Evolutionary conservation across 1,140 invertebrate genomes (phyloP).

Genomic region (Galleria mellonella): DNA sequence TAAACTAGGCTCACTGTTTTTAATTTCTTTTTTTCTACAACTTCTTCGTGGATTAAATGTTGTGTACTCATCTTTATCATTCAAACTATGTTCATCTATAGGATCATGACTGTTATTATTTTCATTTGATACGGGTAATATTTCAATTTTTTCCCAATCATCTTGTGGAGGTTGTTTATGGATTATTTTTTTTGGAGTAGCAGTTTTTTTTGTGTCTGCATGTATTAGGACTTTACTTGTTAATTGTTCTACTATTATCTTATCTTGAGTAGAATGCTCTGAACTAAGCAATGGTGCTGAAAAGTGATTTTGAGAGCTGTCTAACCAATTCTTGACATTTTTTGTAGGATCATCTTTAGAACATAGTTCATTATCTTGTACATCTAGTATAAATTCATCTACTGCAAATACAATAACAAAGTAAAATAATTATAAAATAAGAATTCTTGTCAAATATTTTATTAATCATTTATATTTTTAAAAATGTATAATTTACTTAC

Average conservation of each 20-base stretch:
- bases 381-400: slow-evolving; percentile 32
- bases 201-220: slow-evolving; percentile 22
- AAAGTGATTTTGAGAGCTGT: slow-evolving; percentile 55
- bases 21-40: slow-evolving; percentile 39
- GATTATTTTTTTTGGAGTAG: slow-evolving; percentile 19
- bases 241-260: slow-evolving; percentile 18
- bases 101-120: slow-evolving; percentile 16
- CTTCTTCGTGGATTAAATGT: slow-evolving; percentile 48
- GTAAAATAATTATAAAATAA: not conserved
- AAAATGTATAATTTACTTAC: slow-evolving; percentile 24
- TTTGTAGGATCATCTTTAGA: slow-evolving; percentile 27
- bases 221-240: slow-evolving; percentile 43
- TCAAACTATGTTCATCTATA: slow-evolving; percentile 8
- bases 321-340: slow-evolving; percentile 57
- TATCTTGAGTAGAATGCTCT: slow-evolving; percentile 28
- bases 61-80: slow-evolving; percentile 33
- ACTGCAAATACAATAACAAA: slow-evolving; percentile 32
- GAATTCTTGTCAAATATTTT: no score
- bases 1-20: slow-evolving; percentile 11
- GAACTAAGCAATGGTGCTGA: slow-evolving; percentile 35
- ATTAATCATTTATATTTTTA: not conserved
- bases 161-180: slow-evolving; percentile 32
- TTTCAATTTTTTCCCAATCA: slow-evolving; percentile 64
- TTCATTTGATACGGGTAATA: slow-evolving; percentile 33
- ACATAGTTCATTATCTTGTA: slow-evolving; percentile 11